Percentiles rank a stretch among this genome's conserved stretches.
These are phyloP conservation scores for Megaustenia siamemsis DNA, from an alignment of 2,888 invertebrate species.

Conservation along the genomic window DNA sequence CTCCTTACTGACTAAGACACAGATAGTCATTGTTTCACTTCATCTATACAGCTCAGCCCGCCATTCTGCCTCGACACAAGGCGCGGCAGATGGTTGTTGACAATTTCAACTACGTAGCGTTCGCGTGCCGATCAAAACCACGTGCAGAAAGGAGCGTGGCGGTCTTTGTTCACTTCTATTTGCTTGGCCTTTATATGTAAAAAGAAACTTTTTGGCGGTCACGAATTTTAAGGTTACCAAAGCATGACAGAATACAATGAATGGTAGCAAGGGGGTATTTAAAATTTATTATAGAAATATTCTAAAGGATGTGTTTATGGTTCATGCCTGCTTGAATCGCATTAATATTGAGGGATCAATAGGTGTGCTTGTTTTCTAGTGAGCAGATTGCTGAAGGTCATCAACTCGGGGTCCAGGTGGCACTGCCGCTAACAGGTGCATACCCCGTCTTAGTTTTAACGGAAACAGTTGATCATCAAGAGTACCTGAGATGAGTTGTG, in stretches of 20 bases:
- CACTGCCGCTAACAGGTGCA: neutral
- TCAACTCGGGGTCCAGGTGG: neutral
- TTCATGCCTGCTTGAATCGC: too few species aligned
- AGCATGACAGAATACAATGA: too few species aligned
- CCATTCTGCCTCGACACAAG: conserved; percentile 8
- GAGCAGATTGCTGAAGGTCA: neutral
- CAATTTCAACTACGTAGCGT: neutral
- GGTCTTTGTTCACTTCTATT: neutral
- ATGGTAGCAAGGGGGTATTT: too few species aligned
- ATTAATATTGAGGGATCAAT: neutral
- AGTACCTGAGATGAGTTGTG: neutral
- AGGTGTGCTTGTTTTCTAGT: neutral
- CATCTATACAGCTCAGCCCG: neutral
- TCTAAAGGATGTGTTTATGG: too few species aligned
- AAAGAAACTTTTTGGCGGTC: too few species aligned
- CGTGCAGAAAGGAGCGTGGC: conserved; percentile 42
- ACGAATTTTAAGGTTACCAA: too few species aligned
- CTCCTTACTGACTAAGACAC: too few species aligned
- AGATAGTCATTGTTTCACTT: too few species aligned
- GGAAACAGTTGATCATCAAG: neutral
- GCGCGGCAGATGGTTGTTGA: conserved; percentile 42
- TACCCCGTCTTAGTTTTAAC: neutral
- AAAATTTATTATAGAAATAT: too few species aligned
- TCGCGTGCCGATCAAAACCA: conserved; percentile 38
- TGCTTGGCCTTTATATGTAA: too few species aligned